phyloP scores from a whole-genome alignment of 2,888 invertebrate species.

The Aphodius granarius region DNA sequence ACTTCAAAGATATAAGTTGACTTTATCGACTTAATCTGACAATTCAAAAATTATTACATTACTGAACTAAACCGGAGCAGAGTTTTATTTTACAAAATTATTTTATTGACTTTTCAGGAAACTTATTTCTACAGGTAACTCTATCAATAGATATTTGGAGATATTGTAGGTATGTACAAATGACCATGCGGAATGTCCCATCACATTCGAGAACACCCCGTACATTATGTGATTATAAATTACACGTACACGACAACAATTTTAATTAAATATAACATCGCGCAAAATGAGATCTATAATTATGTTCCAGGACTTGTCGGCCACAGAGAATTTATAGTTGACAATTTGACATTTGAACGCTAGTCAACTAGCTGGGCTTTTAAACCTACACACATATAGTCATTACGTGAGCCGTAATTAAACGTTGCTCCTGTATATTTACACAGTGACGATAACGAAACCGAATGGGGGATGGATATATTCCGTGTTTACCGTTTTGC shows the following conservation, averaged over 20 bases:
- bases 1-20: too few relatives aligned
- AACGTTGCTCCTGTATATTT: constrained; percentile 8
- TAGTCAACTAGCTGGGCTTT: not conserved
- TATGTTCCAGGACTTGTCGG: not conserved
- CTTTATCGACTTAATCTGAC: too few relatives aligned
- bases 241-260: not conserved
- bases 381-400: not conserved
- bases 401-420: constrained; percentile 9
- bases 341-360: not conserved
- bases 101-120: too few relatives aligned
- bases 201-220: too few relatives aligned
- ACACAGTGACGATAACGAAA: constrained; percentile 2
- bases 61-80: too few relatives aligned
- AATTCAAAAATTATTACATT: too few relatives aligned
- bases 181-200: too few relatives aligned
- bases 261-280: not conserved
- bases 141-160: too few relatives aligned
- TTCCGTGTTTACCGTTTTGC: not conserved
- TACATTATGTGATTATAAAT: not conserved
- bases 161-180: too few relatives aligned
- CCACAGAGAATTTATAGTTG: not conserved
- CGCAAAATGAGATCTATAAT: not conserved
- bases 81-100: too few relatives aligned
- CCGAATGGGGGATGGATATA: not conserved
- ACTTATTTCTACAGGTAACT: too few relatives aligned